A percentile compares a stretch with the other conserved stretches of the same genome.
phyloP scores from a whole-genome alignment of 2,113 vertebrate species.

The Halcyon malimbica region DNA sequence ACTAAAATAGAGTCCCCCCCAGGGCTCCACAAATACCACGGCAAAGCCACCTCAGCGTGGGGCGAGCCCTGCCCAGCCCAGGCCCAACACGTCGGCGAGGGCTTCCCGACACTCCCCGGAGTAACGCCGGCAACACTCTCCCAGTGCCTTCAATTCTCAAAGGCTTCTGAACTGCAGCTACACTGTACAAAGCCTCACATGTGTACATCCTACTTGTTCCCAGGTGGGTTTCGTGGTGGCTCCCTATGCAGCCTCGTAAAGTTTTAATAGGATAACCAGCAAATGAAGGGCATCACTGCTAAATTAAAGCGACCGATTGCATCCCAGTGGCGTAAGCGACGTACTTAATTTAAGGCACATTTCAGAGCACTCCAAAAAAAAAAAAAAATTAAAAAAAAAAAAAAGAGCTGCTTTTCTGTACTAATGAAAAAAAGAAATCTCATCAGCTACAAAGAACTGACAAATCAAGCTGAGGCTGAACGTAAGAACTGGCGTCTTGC shows the following conservation, averaged over 20 bases:
- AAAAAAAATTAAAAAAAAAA: neutral
- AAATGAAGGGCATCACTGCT: neutral
- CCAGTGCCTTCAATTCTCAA: no score
- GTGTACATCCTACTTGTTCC: rapidly evolving
- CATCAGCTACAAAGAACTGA: neutral
- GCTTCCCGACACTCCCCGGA: neutral
- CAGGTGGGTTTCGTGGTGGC: neutral
- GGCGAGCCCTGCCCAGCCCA: neutral
- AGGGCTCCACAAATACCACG: constrained; percentile 75
- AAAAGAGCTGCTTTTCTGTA: neutral
- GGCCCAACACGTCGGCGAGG: neutral
- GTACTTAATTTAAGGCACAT: neutral
- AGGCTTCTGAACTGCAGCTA: neutral
- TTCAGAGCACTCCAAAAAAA: neutral
- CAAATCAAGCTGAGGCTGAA: neutral
- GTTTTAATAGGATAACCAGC: neutral
- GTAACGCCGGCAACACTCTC: no score
- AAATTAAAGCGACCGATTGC: neutral
- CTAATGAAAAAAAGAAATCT: neutral
- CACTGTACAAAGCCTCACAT: rapidly evolving
- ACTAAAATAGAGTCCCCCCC: constrained; percentile 77
- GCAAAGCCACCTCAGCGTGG: constrained; percentile 44
- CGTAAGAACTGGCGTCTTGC: constrained; percentile 41
- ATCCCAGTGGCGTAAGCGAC: neutral
- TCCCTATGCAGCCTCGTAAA: neutral